Evolutionary conservation across 1,140 invertebrate genomes (phyloP).

Genomic region (Adelges cooleyi): DNA sequence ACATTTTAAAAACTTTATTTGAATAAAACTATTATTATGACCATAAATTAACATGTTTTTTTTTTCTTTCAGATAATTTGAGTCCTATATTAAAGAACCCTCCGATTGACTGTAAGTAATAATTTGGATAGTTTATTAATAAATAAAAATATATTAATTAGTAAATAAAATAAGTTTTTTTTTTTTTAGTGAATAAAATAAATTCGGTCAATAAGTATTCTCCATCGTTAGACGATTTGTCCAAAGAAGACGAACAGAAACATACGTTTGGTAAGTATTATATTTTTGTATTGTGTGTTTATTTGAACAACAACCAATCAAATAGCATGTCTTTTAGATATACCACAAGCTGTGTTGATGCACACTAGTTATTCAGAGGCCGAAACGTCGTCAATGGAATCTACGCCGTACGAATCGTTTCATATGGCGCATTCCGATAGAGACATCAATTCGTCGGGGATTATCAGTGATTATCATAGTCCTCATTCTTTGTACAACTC

Average conservation of each 20-base stretch:
- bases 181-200: conserved; percentile 6
- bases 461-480: background rate
- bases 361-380: conserved; percentile 16
- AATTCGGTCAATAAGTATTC: background rate
- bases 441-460: too few species aligned
- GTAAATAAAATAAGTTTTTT: too few species aligned
- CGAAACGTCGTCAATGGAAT: conserved; percentile 3
- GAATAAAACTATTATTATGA: too few species aligned
- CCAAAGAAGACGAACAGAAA: background rate
- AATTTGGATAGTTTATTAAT: too few species aligned
- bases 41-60: too few species aligned
- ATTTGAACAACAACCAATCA: too few species aligned
- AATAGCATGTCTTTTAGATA: background rate
- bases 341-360: conserved; percentile 15
- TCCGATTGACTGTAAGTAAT: too few species aligned
- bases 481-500: background rate
- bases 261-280: background rate
- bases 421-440: background rate
- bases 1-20: too few species aligned
- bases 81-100: too few species aligned
- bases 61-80: too few species aligned
- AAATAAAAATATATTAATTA: too few species aligned
- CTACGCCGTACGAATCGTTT: background rate
- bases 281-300: background rate
- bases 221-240: background rate